phyloP scores from a whole-genome alignment of 2,113 vertebrate species.

The Thunnus thynnus region DNA sequence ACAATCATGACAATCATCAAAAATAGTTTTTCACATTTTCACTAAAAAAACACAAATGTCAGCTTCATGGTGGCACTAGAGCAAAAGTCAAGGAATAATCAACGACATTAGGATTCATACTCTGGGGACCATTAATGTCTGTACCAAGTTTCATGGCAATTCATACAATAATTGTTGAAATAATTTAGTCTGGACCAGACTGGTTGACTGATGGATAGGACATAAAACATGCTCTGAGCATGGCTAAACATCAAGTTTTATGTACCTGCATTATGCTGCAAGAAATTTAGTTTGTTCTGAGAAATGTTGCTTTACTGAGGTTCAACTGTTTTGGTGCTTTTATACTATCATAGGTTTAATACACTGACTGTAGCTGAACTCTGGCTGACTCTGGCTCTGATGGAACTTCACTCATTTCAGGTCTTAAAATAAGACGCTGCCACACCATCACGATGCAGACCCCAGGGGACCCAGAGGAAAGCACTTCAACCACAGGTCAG shows the following conservation, averaged over 20 bases:
- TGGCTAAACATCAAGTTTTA: not conserved
- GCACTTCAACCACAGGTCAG: conserved; percentile 6
- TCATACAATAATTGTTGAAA: not conserved
- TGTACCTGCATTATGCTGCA: not conserved
- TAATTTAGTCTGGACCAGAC: not conserved
- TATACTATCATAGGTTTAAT: not conserved
- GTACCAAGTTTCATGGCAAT: too few species aligned
- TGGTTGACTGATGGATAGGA: too few species aligned
- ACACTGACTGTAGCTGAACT: not conserved
- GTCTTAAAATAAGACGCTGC: conserved; percentile 13
- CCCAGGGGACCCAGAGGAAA: not conserved
- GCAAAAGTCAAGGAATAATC: not conserved
- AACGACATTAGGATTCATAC: not conserved
- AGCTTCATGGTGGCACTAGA: not conserved
- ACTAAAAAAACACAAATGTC: not conserved
- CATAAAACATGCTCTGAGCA: not conserved
- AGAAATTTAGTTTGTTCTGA: not conserved
- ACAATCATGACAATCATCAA: too few species aligned
- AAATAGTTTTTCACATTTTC: too few species aligned
- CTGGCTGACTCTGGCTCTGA: not conserved
- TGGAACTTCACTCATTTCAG: conserved; percentile 4
- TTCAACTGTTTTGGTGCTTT: not conserved
- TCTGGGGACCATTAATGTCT: not conserved
- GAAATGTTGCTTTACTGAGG: not conserved
- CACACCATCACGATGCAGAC: conserved; percentile 7